Conservation (phyloP, 2,113 vertebrate species). For the Chaetorhynchus papuensis region DNA sequence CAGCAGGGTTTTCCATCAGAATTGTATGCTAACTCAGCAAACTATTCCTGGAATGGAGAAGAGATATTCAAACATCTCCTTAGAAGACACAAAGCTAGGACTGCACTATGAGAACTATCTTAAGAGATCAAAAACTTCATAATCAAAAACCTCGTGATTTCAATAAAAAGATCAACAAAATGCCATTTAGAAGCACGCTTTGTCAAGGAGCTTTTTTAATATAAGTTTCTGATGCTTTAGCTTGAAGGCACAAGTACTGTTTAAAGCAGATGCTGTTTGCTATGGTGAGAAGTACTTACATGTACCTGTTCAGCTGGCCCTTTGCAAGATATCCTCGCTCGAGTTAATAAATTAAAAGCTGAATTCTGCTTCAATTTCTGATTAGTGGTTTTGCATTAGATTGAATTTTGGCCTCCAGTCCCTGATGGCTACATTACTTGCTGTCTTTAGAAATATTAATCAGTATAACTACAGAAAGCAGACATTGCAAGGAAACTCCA, state of each 20-base stretch:
- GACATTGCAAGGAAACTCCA: background rate
- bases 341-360: background rate
- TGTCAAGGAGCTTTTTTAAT: background rate
- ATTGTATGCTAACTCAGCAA: background rate
- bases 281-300: background rate
- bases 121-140: background rate
- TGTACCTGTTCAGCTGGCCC: background rate
- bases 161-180: background rate
- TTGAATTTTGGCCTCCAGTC: background rate
- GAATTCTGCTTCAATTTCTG: background rate
- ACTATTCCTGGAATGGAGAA: rapidly evolving
- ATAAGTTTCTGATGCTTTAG: background rate
- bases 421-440: background rate
- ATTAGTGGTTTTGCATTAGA: background rate
- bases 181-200: background rate
- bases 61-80: background rate
- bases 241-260: background rate
- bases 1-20: background rate
- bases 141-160: background rate
- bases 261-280: background rate
- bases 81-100: background rate
- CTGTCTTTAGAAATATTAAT: background rate
- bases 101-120: background rate
- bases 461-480: background rate
- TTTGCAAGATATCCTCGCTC: background rate